Evolutionary conservation across 2,888 invertebrate species (phyloP).

Genomic region (Gymnosoma rotundatum): DNA sequence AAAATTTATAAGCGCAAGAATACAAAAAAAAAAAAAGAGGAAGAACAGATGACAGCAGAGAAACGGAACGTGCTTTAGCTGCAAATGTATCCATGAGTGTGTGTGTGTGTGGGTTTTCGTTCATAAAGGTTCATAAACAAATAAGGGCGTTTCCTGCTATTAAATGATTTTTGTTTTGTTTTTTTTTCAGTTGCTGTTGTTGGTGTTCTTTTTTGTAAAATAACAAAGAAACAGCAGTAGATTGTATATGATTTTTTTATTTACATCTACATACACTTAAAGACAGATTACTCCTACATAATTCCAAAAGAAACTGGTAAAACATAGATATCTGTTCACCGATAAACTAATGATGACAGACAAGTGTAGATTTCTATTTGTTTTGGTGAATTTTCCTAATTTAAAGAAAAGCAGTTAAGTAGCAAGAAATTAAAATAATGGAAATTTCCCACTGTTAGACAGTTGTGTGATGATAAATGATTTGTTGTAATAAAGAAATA

Average conservation of each 20-base stretch:
- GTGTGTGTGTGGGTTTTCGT: slow-evolving; percentile 36
- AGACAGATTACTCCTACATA: background rate
- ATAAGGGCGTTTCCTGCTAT: slow-evolving; percentile 69
- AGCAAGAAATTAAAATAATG: background rate
- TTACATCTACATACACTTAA: background rate
- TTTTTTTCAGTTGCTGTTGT: slow-evolving; percentile 13
- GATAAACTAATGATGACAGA: slow-evolving; percentile 50
- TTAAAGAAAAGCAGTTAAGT: background rate
- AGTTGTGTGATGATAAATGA: slow-evolving; percentile 13
- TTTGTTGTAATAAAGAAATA: background rate
- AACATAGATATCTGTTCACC: slow-evolving; percentile 50
- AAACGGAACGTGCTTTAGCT: slow-evolving; percentile 48
- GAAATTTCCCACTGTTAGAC: slow-evolving; percentile 10
- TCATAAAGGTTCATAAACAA: slow-evolving; percentile 61
- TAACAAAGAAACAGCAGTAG: slow-evolving; percentile 52
- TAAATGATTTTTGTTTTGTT: slow-evolving; percentile 38
- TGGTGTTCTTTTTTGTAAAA: too few relatives aligned
- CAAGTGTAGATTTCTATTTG: slow-evolving; percentile 41
- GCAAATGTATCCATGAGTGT: background rate
- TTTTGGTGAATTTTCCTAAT: slow-evolving; percentile 32
- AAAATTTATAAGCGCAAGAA: background rate
- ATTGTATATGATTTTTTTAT: slow-evolving; percentile 2
- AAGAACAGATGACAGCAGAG: slow-evolving; percentile 52
- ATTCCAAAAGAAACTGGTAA: background rate
- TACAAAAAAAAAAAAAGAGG: slow-evolving; percentile 18